Percentiles rank a stretch among this genome's conserved stretches.
phyloP scores from a whole-genome alignment of 2,113 vertebrate genomes.

The Tragelaphus buxtoni region DNA sequence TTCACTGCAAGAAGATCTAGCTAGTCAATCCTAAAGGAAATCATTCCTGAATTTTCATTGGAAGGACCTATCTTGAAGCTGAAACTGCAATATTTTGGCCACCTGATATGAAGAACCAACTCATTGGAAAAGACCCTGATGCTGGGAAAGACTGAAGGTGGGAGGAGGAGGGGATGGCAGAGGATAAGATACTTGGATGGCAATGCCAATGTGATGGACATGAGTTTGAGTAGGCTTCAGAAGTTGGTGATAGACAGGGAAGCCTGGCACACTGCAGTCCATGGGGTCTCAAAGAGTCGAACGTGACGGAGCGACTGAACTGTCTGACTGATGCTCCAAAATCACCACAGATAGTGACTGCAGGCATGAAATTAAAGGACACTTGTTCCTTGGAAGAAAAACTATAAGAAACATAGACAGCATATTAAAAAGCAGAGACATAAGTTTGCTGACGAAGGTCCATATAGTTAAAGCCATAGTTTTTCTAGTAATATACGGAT shows the following conservation, averaged over 20 bases:
- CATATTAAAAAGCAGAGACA: not conserved
- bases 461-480: not conserved
- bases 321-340: not conserved
- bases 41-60: not conserved
- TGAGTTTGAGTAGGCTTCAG: not conserved
- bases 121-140: not conserved
- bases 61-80: not conserved
- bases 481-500: not conserved
- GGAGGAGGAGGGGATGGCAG: not conserved
- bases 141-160: not conserved
- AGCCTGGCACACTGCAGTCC: fast-evolving
- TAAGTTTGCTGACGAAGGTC: not conserved
- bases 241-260: not conserved
- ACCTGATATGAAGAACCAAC: not conserved
- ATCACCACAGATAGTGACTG: not conserved
- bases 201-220: fast-evolving
- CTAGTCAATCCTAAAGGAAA: not conserved
- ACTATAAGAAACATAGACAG: not conserved
- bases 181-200: not conserved
- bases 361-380: not conserved
- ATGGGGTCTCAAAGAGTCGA: not conserved
- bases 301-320: not conserved
- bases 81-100: not conserved
- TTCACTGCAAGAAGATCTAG: not conserved
- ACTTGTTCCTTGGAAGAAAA: not conserved